These are phyloP conservation scores for Gallinago stenura DNA, from an alignment of 2,797 vertebrate genomes.

Conservation along the genomic window DNA sequence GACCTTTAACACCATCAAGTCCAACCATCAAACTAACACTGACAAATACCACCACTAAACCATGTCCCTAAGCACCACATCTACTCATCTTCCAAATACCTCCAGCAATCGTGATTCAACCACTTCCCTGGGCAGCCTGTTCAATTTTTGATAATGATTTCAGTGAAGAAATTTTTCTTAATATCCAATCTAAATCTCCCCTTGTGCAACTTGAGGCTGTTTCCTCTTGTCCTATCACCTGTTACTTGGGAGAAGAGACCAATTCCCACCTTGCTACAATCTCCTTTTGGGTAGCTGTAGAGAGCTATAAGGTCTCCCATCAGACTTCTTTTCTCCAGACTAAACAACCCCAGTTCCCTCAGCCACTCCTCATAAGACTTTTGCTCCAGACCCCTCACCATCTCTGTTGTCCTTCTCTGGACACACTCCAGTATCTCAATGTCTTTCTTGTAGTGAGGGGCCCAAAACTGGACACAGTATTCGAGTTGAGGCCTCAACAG, in stretches of 20 bases:
- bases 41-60: neutral
- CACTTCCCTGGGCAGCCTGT: neutral
- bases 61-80: neutral
- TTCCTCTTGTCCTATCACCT: neutral
- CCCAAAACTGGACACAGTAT: neutral
- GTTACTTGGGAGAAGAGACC: neutral
- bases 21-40: neutral
- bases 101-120: neutral
- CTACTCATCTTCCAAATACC: neutral
- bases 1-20: neutral
- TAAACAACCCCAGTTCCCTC: neutral
- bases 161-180: neutral
- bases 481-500: neutral
- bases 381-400: neutral
- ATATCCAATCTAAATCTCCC: neutral
- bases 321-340: neutral
- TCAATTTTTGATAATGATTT: neutral
- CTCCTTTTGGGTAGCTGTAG: neutral
- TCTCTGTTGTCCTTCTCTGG: neutral
- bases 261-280: neutral
- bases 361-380: neutral
- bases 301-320: neutral
- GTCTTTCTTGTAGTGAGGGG: neutral
- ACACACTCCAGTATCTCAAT: neutral
- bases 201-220: neutral